phyloP scores from a whole-genome alignment of 2,888 invertebrate species.

The Eupithecia dodoneata region DNA sequence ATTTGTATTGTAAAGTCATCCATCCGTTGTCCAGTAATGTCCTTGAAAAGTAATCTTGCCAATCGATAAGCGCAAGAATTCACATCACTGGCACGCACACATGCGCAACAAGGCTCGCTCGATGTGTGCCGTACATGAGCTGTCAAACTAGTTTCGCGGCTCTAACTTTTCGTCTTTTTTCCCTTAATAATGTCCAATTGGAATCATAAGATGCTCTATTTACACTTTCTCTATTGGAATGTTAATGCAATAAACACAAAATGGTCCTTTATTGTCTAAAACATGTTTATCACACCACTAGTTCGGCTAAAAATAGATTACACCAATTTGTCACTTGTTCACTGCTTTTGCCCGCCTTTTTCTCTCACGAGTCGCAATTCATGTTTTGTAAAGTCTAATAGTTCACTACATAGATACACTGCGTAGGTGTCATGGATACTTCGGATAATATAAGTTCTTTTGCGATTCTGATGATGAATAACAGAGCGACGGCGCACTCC shows the following conservation, averaged over 20 bases:
- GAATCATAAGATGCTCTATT: conserved; percentile 46
- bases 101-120: conserved; percentile 56
- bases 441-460: conserved; percentile 56
- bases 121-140: conserved; percentile 68
- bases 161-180: conserved; percentile 59
- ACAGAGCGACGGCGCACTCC: conserved; percentile 69
- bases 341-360: conserved; percentile 78
- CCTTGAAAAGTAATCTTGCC: conserved; percentile 79
- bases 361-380: conserved; percentile 54
- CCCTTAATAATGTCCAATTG: conserved; percentile 49
- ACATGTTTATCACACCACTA: conserved; percentile 65
- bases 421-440: conserved; percentile 52
- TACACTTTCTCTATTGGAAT: conserved; percentile 50
- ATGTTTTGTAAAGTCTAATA: conserved; percentile 48
- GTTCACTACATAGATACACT: conserved; percentile 55
- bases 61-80: conserved; percentile 81
- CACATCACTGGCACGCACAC: conserved; percentile 79
- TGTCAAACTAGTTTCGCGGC: conserved; percentile 80
- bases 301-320: conserved; percentile 77
- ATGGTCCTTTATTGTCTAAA: conserved; percentile 51
- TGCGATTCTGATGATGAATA: conserved; percentile 57
- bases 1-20: conserved; percentile 40
- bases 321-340: conserved; percentile 70
- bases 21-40: conserved; percentile 49
- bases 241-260: conserved; percentile 43